Conservation (phyloP, 2,888 invertebrate genomes). For the Agriopis leucophaearia region DNA sequence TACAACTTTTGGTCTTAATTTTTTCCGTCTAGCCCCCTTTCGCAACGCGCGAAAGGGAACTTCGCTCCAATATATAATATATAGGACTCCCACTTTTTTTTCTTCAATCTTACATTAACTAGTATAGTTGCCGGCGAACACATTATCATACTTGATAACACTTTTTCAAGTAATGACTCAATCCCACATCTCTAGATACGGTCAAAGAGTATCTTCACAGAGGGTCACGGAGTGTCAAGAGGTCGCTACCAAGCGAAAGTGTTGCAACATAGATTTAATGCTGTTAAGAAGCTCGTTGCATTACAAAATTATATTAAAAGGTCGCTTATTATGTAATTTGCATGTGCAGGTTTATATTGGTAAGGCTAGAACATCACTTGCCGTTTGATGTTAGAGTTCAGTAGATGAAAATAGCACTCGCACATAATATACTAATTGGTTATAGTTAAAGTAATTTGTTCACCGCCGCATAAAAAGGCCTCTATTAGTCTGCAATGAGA, state of each 20-base stretch:
- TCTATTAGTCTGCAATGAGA: background rate
- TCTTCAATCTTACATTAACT: no score
- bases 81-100: no score
- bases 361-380: conserved; percentile 19
- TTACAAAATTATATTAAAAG: conserved; percentile 32
- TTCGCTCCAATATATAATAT: no score
- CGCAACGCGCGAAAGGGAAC: no score
- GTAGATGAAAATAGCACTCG: no score
- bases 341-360: conserved; percentile 35
- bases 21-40: no score
- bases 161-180: conserved; percentile 2
- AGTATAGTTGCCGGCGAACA: no score
- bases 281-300: conserved; percentile 26
- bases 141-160: conserved; percentile 8
- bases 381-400: background rate
- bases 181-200: background rate
- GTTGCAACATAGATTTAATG: conserved; percentile 19
- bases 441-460: no score
- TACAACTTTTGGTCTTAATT: no score
- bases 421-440: no score
- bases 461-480: no score
- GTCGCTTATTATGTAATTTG: conserved; percentile 32
- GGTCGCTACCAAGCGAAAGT: conserved; percentile 8
- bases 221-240: conserved; percentile 5
- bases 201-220: conserved; percentile 11